These are phyloP conservation scores for Poicephalus gulielmi DNA, from an alignment of 2,113 vertebrate genomes.

Conservation along the genomic window DNA sequence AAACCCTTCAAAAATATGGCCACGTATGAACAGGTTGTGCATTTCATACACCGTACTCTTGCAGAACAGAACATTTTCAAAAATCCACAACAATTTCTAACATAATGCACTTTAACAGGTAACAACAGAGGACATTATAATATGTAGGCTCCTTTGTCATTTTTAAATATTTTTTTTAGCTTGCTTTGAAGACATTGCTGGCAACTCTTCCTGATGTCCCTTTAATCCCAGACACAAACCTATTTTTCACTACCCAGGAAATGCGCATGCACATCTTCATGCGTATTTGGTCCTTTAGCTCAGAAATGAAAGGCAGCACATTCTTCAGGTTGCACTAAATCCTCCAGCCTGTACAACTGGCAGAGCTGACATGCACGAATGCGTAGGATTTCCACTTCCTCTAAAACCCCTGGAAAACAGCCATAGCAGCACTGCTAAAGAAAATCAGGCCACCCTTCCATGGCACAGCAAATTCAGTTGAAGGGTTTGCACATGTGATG, in stretches of 20 bases:
- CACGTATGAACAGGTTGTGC: neutral
- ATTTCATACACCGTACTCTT: neutral
- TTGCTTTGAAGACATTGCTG: neutral
- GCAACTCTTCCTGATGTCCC: neutral
- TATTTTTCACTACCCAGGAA: neutral
- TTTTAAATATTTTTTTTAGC: neutral
- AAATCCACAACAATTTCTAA: neutral
- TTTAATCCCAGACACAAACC: neutral
- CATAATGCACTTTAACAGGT: neutral
- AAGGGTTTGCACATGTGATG: neutral
- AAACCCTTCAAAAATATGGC: neutral
- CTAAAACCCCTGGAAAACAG: neutral
- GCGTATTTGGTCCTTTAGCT: neutral
- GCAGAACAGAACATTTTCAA: neutral
- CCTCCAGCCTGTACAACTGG: neutral
- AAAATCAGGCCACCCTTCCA: neutral
- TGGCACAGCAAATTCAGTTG: neutral
- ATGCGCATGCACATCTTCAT: neutral
- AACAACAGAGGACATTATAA: neutral
- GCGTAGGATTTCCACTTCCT: neutral
- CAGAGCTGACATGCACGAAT: neutral
- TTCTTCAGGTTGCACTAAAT: neutral
- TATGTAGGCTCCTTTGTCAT: neutral
- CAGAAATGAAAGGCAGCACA: neutral
- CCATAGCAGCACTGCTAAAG: neutral